Evolutionary conservation across 2,888 invertebrate genomes (phyloP), one percentile per base, ranked within the genome.

Genomic region (Sesia bembeciformis): DNA sequence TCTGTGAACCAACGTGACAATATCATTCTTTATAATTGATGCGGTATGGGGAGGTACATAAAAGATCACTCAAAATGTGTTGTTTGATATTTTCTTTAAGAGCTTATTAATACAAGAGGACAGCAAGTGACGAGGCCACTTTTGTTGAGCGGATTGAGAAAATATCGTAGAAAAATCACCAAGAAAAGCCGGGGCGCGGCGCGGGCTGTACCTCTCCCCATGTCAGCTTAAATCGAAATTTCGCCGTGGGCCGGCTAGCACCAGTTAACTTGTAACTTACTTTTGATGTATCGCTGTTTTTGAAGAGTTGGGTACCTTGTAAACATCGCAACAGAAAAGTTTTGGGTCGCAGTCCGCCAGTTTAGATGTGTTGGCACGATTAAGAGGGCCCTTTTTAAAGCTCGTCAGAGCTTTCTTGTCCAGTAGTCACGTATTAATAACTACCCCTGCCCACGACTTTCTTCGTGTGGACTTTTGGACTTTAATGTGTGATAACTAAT

Each of bases 211-310:
- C 58, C 64, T 69, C 65, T 74, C 74, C 75, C 77, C 76, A 68
- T 78, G 77, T 78, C 76, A 76, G 72, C 72, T 78, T 76, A 73
- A 78, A 81, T 76, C 74, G 73, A 78, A 82, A 80, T 81, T 77
- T 75, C 67, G 69, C 73, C 65, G 70, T 69, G 69, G 72, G 67
- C 70, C 67, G 62, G 76, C 75, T 74, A 75, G 70, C 73, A 69
- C 70, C 78, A 75, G 81, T 84, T 80, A 79, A 82, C 80, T 84
- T 81, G 76, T 79, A 82, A 84, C 79, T 84, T 77, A 81, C 81
- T 87, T 86, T 84, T 86, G 85, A 86, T 86, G 76, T 86, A 85
- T 84, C 76, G 82, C 76, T 84, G 82, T 85, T 87, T 84, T 82
- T 81, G 76, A 74, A 70, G 72, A 82, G 76, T 84, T 76, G 64